Conservation (phyloP, 2,113 vertebrate species). For the Phrynocephalus versicolor region DNA sequence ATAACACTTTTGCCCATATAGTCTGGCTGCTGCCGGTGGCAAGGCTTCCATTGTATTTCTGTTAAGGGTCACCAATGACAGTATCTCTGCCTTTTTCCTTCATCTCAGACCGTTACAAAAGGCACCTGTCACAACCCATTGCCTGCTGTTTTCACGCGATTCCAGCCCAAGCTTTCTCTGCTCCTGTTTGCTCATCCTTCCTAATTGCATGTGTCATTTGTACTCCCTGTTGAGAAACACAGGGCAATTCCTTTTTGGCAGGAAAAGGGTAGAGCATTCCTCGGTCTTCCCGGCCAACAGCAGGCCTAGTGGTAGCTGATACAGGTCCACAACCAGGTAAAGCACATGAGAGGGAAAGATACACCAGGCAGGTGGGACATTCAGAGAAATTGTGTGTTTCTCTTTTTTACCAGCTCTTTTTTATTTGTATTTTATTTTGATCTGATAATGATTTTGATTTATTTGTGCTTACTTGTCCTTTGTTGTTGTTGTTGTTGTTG, state of each 20-base stretch:
- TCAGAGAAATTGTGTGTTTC: background rate
- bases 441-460: no score
- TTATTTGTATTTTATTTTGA: background rate
- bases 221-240: slow-evolving; percentile 46
- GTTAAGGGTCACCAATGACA: background rate
- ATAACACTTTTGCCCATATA: no score
- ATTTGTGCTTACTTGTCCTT: no score
- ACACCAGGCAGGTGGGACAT: background rate
- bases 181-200: slow-evolving; percentile 45
- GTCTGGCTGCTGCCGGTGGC: no score
- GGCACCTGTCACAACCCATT: slow-evolving; percentile 66
- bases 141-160: slow-evolving; percentile 63
- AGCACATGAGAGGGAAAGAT: background rate
- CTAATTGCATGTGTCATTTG: slow-evolving; percentile 56
- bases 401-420: background rate
- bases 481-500: no score
- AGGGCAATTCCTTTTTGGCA: slow-evolving; percentile 36
- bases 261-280: slow-evolving; percentile 19
- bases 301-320: no score
- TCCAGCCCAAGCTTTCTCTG: slow-evolving; percentile 50
- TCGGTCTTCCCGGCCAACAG: no score
- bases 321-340: no score
- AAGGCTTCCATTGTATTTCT: no score
- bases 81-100: background rate
- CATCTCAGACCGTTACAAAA: slow-evolving; percentile 44